Conservation (phyloP, 2,888 invertebrate species). For the Drosophila affinis region DNA sequence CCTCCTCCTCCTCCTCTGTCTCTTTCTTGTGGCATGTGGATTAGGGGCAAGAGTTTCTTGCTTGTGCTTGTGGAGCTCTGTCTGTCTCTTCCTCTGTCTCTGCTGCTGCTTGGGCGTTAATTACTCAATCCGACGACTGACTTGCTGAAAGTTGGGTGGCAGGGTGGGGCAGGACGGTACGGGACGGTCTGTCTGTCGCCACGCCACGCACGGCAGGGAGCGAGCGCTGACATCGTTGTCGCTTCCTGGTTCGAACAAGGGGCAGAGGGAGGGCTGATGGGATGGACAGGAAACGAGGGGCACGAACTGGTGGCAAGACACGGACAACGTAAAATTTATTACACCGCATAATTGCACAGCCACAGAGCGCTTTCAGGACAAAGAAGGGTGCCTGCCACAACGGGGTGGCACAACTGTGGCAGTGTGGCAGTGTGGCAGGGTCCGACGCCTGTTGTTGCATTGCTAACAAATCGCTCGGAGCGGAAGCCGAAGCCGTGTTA, state of each 20-base stretch:
- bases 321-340: conserved; percentile 77
- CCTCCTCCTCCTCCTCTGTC: background rate
- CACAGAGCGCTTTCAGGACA: conserved; percentile 72
- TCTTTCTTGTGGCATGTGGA: conserved; percentile 17
- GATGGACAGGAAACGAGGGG: conserved; percentile 18
- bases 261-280: conserved; percentile 11
- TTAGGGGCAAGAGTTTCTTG: conserved; percentile 35
- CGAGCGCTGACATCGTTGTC: conserved; percentile 60
- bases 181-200: conserved; percentile 35
- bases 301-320: conserved; percentile 34
- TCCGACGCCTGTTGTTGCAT: conserved; percentile 73
- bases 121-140: conserved; percentile 79
- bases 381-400: conserved; percentile 43
- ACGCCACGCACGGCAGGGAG: conserved; percentile 26
- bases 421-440: conserved; percentile 35
- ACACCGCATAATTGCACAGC: conserved; percentile 80
- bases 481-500: conserved; percentile 76
- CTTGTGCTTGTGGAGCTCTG: background rate
- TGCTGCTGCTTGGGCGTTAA: conserved; percentile 58
- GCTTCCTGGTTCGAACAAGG: conserved; percentile 23
- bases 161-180: background rate
- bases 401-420: conserved; percentile 2
- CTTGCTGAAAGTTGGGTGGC: conserved; percentile 65
- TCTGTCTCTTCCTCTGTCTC: conserved; percentile 12
- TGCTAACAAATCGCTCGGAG: conserved; percentile 75